Conservation (phyloP, 2,888 invertebrate species). For the Conistra vaccinii region DNA sequence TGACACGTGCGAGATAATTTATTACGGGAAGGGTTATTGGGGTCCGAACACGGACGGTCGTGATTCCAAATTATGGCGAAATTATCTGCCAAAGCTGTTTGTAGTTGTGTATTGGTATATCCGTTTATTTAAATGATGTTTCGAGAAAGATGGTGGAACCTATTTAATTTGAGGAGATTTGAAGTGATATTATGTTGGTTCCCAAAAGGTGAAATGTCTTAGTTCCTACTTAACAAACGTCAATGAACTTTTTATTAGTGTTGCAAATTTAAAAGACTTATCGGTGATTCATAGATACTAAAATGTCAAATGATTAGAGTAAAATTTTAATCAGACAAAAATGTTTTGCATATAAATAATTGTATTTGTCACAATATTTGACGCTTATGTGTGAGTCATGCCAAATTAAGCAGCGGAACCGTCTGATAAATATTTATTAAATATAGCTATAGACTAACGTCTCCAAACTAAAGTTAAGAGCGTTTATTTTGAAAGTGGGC, state of each 20-base stretch:
- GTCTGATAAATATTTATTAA: slow-evolving; percentile 7
- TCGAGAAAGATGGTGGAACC: not conserved
- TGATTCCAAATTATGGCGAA: slow-evolving; percentile 57
- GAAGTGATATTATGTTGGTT: slow-evolving; percentile 21
- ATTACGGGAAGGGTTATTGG: slow-evolving; percentile 63
- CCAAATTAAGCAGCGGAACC: slow-evolving; percentile 11
- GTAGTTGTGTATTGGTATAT: slow-evolving; percentile 16
- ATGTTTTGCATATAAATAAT: slow-evolving; percentile 31
- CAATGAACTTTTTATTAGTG: slow-evolving; percentile 39
- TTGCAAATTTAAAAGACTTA: slow-evolving; percentile 29
- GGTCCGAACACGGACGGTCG: slow-evolving; percentile 40
- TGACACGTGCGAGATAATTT: slow-evolving; percentile 69
- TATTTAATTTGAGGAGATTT: not conserved
- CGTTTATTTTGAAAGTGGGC: no score
- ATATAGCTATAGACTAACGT: not conserved
- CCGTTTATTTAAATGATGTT: slow-evolving; percentile 30
- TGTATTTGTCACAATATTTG: slow-evolving; percentile 56
- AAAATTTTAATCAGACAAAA: slow-evolving; percentile 33
- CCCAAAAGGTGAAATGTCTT: slow-evolving; percentile 13
- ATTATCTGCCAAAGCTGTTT: slow-evolving; percentile 44
- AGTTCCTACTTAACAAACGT: slow-evolving; percentile 10
- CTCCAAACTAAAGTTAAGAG: not conserved
- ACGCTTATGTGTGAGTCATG: slow-evolving; percentile 37
- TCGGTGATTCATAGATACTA: slow-evolving; percentile 47
- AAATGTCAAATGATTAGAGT: slow-evolving; percentile 47